Evolutionary conservation across 2,797 vertebrate species (phyloP).

Genomic region (Rhincodon typus): DNA sequence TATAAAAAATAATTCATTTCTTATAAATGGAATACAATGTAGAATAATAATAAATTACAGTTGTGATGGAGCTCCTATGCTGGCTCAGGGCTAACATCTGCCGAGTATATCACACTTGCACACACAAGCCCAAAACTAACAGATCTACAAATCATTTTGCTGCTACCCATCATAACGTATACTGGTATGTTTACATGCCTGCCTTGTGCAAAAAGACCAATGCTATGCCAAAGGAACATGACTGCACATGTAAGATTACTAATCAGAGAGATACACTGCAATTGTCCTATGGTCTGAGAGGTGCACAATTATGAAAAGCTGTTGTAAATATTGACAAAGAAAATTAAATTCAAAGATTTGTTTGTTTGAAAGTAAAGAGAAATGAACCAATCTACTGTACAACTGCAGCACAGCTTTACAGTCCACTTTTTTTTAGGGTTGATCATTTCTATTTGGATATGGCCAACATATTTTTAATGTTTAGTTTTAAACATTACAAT

Average conservation of each 20-base stretch:
- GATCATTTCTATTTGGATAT: neutral
- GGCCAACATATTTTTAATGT: neutral
- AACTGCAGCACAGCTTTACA: constrained; percentile 38
- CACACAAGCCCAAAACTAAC: constrained; percentile 27
- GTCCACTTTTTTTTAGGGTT: constrained; percentile 15
- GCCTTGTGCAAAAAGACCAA: neutral
- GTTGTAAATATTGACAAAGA: neutral
- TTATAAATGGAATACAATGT: neutral
- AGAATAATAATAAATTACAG: constrained; percentile 1
- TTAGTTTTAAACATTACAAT: neutral
- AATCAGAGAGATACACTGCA: neutral
- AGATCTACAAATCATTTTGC: constrained; percentile 18
- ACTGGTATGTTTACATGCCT: constrained; percentile 26
- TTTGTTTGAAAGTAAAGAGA: neutral
- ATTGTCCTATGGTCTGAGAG: neutral
- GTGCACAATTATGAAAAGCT: neutral
- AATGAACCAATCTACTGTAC: constrained; percentile 39
- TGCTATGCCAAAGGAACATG: constrained; percentile 2
- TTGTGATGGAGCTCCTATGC: neutral
- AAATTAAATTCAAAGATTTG: neutral
- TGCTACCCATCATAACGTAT: neutral
- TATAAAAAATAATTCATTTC: neutral
- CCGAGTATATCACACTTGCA: constrained; percentile 26
- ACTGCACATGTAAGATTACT: constrained; percentile 4
- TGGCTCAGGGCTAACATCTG: neutral